Percentiles rank a stretch among this genome's conserved stretches.
Evolutionary conservation across 1,140 invertebrate species (phyloP).

Genomic region (Marisa cornuarietis): DNA sequence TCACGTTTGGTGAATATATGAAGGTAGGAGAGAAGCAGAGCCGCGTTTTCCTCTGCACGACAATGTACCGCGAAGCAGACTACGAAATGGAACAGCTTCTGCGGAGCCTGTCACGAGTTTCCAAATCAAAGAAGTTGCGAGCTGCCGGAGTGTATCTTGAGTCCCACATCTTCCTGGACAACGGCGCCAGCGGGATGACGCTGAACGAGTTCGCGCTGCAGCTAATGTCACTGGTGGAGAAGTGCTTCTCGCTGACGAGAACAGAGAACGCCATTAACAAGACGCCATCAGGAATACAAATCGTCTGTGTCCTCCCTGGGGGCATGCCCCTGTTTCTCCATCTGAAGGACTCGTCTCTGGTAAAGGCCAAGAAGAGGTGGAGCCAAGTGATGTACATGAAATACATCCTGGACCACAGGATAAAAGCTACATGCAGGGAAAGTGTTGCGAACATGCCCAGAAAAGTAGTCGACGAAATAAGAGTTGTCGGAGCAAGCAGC

Average conservation of each 20-base stretch:
- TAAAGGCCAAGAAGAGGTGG: slow-evolving; percentile 54
- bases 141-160: slow-evolving; percentile 35
- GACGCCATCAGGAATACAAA: slow-evolving; percentile 47
- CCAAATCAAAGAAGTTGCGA: slow-evolving; percentile 31
- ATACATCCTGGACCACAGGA: slow-evolving; percentile 43
- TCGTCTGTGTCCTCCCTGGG: slow-evolving; percentile 32
- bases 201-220: slow-evolving; percentile 52
- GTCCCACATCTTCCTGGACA: slow-evolving; percentile 54
- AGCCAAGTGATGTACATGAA: slow-evolving; percentile 53
- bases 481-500: background rate
- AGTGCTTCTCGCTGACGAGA: slow-evolving; percentile 28
- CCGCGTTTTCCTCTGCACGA: slow-evolving; percentile 46
- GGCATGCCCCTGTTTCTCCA: slow-evolving; percentile 45
- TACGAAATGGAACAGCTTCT: slow-evolving; percentile 49
- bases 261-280: slow-evolving; percentile 32
- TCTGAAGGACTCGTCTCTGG: slow-evolving; percentile 42
- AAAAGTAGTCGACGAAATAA: background rate
- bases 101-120: slow-evolving; percentile 37
- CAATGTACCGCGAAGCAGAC: slow-evolving; percentile 50
- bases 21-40: slow-evolving; percentile 8
- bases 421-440: slow-evolving; percentile 16
- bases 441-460: background rate
- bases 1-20: background rate
- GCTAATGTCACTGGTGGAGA: slow-evolving; percentile 37
- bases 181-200: slow-evolving; percentile 37